Base-by-base conservation (phyloP, 2,113 vertebrate species). In the Willisornis vidua region DNA sequence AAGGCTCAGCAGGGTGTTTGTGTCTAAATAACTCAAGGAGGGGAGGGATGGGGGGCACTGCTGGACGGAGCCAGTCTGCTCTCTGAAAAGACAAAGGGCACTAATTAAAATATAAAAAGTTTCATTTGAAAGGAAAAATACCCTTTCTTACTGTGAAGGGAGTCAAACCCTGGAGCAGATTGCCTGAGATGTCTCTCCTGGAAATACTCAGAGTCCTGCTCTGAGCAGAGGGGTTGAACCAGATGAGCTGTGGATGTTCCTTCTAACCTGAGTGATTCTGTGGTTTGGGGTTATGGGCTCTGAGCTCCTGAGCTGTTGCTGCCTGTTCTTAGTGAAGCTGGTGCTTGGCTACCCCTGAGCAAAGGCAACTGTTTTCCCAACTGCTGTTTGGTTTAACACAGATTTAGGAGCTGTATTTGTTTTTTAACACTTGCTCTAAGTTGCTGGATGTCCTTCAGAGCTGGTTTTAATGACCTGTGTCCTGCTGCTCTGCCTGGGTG, bases 41-140 rank as follows among this genome's bases (percentile, higher is more conserved):
- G 11, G n/a, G 25, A 48, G 26, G 43, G n/a, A 7, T 29, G 45
- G 26, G 22, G 18, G 54, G 15, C 9, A 61, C 22, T 54, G 6
- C 6, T 81, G 54, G 19, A 39, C 19, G 8, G 19, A 82, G 37
- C 33, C 10, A 20, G 15, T 6, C 33, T 67, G 52, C 16, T 37
- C 31, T 79, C 5, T 29, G 8, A 51, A 25, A 35, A 70, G 49
- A 7, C 49, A n/a, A 41, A 58, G 43, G 8, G 22, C 22, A 39
- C 0, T 1, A n/a, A 18, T 2, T 49, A 46, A 35, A 85, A 71
- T 57, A 19, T 1, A 5, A 4, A 7, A 26, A 1, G 5, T 46
- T 79, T 35, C 1, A 13, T 45, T 51, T 67, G 10, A 41, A 41
- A 57, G 22, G 48, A 17, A 16, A 57, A 52, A 39, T 31, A 0